Evolutionary conservation across 2,113 vertebrate species (phyloP).

Genomic region (Hiodon tergisus): DNA sequence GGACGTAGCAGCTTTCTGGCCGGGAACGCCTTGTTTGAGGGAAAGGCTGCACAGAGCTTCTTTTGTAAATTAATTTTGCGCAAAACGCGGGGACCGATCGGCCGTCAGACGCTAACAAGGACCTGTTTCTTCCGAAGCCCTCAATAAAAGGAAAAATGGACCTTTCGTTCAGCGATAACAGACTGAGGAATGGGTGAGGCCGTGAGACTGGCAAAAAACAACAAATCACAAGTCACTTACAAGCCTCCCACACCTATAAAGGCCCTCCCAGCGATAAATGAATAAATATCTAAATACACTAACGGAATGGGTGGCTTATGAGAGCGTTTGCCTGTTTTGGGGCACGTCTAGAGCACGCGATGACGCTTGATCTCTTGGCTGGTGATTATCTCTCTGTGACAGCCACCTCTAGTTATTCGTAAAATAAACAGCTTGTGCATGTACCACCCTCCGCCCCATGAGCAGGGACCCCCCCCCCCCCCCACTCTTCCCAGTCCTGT

Average conservation of each 20-base stretch:
- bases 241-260: too few relatives aligned
- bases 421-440: neutral
- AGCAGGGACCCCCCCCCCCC: slow-evolving; percentile 11
- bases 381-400: neutral
- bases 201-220: neutral
- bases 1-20: slow-evolving; percentile 68
- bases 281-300: too few relatives aligned
- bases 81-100: neutral
- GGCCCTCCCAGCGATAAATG: too few relatives aligned
- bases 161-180: neutral
- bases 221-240: neutral
- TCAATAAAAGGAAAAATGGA: slow-evolving; percentile 17
- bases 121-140: slow-evolving; percentile 34
- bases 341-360: neutral
- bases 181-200: neutral
- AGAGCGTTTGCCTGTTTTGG: neutral
- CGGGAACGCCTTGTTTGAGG: slow-evolving; percentile 36
- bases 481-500: neutral
- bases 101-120: slow-evolving; percentile 34
- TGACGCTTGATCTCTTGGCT: neutral
- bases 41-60: neutral
- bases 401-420: neutral
- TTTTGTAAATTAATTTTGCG: slow-evolving; percentile 2
- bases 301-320: neutral
- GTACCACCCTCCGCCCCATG: slow-evolving; percentile 12